Evolutionary conservation across 2,797 vertebrate genomes (phyloP).

Genomic region (Phaenicophaeus curvirostris): DNA sequence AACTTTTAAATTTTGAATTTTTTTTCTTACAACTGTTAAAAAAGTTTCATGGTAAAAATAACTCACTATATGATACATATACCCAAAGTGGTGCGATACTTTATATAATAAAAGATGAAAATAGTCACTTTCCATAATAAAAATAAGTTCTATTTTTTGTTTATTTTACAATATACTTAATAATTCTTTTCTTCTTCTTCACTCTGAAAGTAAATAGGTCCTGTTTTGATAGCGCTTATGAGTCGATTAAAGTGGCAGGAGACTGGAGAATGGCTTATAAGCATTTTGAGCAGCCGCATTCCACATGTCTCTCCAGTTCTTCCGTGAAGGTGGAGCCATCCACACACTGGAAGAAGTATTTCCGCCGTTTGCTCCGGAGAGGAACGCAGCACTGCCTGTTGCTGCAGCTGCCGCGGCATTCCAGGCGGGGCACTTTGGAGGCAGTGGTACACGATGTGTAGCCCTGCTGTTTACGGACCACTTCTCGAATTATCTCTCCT

Average conservation of each 20-base stretch:
- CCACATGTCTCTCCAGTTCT: constrained; percentile 91
- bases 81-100: constrained; percentile 83
- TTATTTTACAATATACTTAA: constrained; percentile 99
- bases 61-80: constrained; percentile 94
- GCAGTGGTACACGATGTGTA: constrained; percentile 85
- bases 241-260: constrained; percentile 55
- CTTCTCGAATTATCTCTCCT: constrained; percentile 89
- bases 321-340: constrained; percentile 92
- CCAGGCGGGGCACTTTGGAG: constrained; percentile 86
- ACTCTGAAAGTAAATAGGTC: constrained; percentile 71
- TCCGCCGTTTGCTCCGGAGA: constrained; percentile 89
- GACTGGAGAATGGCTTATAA: constrained; percentile 73
- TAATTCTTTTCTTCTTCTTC: constrained; percentile 87
- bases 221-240: constrained; percentile 31
- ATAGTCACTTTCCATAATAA: constrained; percentile 97
- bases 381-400: constrained; percentile 88
- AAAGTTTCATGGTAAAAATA: constrained; percentile 89
- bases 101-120: constrained; percentile 89
- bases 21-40: constrained; percentile 90
- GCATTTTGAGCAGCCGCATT: constrained; percentile 92
- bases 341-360: constrained; percentile 91
- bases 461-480: constrained; percentile 88
- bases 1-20: constrained; percentile 70
- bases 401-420: constrained; percentile 87
- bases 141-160: constrained; percentile 99